Percentiles rank a stretch among this genome's conserved stretches.
Conservation (phyloP, 2,113 vertebrate genomes). For the Rutilus rutilus region DNA sequence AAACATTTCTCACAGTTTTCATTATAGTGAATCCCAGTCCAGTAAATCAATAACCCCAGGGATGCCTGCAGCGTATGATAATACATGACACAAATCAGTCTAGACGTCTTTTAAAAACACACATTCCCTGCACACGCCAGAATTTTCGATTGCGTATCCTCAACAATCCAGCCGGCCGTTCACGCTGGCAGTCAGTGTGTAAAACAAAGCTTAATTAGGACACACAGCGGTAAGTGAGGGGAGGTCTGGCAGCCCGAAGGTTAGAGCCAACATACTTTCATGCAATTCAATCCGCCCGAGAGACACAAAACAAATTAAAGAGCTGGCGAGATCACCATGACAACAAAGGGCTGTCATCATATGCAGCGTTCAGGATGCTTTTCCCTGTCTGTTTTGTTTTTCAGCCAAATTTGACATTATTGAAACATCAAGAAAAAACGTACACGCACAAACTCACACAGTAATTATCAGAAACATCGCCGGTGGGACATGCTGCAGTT, state of each 20-base stretch:
- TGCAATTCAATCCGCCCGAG: constrained; percentile 39
- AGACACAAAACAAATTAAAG: constrained; percentile 25
- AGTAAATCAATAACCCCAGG: constrained; percentile 22
- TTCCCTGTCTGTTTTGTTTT: neutral
- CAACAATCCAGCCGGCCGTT: neutral
- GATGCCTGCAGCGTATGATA: constrained; percentile 12
- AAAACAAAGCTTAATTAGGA: constrained; percentile 40
- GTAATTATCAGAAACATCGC: neutral
- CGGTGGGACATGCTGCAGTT: neutral
- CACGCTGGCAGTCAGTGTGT: constrained; percentile 1
- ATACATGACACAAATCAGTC: constrained; percentile 5
- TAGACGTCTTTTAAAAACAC: constrained; percentile 15
- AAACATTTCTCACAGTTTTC: constrained; percentile 32
- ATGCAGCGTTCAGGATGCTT: constrained; percentile 50
- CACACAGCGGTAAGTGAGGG: constrained; percentile 21
- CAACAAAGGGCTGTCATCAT: constrained; percentile 40
- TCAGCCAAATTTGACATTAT: neutral
- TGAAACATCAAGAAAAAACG: constrained; percentile 8
- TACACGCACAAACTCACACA: neutral
- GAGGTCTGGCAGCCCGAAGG: constrained; percentile 31
- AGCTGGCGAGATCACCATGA: constrained; percentile 45
- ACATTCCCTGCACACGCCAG: neutral
- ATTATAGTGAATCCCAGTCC: constrained; percentile 2
- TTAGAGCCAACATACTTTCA: constrained; percentile 44
- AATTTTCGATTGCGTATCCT: neutral